These are phyloP conservation scores for Drosophila buzzatii DNA, from an alignment of 2,888 invertebrate genomes.

Conservation along the genomic window DNA sequence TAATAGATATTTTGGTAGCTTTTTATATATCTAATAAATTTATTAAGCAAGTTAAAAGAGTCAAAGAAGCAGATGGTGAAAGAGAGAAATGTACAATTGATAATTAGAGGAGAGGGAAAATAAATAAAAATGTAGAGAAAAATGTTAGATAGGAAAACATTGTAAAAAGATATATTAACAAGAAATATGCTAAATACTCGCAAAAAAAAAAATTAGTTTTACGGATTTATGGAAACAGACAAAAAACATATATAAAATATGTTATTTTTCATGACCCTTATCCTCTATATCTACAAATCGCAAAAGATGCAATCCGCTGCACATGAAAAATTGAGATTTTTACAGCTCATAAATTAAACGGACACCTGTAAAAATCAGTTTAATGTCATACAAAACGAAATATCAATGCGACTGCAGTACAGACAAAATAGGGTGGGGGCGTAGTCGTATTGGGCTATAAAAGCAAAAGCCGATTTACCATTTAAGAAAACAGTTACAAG, in stretches of 20 bases:
- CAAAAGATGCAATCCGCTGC: not conserved
- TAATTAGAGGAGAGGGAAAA: too few species aligned
- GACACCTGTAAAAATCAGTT: constrained; percentile 74
- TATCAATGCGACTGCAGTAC: constrained; percentile 28
- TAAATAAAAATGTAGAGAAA: too few species aligned
- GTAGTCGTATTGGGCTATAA: constrained; percentile 57
- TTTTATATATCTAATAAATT: not conserved
- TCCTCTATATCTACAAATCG: not conserved
- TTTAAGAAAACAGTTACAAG: constrained; percentile 69
- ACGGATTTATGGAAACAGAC: too few species aligned
- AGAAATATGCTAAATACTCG: too few species aligned
- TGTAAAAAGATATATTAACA: too few species aligned
- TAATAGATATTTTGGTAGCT: not conserved
- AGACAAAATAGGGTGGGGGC: not conserved
- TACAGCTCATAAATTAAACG: constrained; percentile 75
- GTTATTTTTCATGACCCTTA: not conserved
- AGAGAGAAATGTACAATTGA: too few species aligned
- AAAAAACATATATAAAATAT: not conserved
- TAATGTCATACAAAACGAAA: constrained; percentile 57
- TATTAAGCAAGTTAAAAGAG: not conserved
- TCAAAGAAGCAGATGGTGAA: too few species aligned
- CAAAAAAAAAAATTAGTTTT: too few species aligned
- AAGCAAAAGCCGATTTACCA: constrained; percentile 72
- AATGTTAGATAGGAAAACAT: too few species aligned
- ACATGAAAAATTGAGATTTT: constrained; percentile 57